Evolutionary conservation across 2,888 invertebrate species (phyloP).

Genomic region (Busseola fusca): DNA sequence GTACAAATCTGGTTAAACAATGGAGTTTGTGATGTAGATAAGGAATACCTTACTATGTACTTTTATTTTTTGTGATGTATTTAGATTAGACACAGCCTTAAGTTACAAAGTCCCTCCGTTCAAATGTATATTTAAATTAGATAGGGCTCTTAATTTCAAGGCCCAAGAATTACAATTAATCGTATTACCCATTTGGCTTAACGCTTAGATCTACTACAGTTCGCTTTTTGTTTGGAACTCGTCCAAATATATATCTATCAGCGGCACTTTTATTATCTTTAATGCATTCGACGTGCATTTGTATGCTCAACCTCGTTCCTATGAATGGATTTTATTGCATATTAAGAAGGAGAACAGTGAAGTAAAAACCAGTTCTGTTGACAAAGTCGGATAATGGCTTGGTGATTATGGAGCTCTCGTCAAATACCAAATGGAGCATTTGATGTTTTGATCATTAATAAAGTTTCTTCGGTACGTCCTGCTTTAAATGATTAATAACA

Average conservation of each 20-base stretch:
- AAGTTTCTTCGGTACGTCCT: conserved; percentile 32
- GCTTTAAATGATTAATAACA: conserved; percentile 42
- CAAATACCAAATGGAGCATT: conserved; percentile 45
- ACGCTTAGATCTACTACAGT: conserved; percentile 60
- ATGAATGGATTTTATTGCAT: conserved; percentile 59
- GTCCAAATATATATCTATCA: conserved; percentile 66
- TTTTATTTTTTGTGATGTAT: conserved; percentile 50
- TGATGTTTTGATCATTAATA: conserved; percentile 45
- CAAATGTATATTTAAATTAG: conserved; percentile 60
- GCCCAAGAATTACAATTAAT: conserved; percentile 68
- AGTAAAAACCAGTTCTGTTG: conserved; percentile 39
- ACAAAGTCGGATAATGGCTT: conserved; percentile 20
- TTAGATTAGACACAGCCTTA: conserved; percentile 46
- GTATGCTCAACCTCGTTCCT: conserved; percentile 44
- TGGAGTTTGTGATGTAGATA: conserved; percentile 40
- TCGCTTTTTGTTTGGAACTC: conserved; percentile 66
- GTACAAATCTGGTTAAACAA: conserved; percentile 34
- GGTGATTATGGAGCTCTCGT: conserved; percentile 37
- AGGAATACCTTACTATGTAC: conserved; percentile 38
- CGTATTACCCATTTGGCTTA: conserved; percentile 68
- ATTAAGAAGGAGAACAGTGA: conserved; percentile 39
- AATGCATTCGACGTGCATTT: conserved; percentile 62
- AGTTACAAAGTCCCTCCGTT: conserved; percentile 40
- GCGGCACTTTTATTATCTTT: conserved; percentile 60
- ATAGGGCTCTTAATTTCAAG: conserved; percentile 65